Percentiles rank a stretch among this genome's conserved stretches.
These are phyloP conservation scores for Loripinus fragilis DNA, from an alignment of 2,888 invertebrate species.

Conservation along the genomic window DNA sequence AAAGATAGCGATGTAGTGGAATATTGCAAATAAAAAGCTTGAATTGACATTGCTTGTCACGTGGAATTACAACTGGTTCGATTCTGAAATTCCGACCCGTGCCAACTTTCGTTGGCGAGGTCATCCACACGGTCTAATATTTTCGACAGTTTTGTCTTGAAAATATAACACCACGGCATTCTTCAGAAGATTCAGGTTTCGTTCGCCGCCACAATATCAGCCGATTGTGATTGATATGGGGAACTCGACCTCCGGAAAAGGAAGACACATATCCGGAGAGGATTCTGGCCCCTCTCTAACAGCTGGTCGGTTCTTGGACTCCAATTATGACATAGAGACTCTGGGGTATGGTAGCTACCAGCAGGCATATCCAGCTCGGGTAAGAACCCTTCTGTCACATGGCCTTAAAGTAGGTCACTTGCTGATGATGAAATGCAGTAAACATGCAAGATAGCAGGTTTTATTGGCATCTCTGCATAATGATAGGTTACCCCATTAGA, in stretches of 20 bases:
- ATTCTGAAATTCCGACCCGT: slow-evolving; percentile 1
- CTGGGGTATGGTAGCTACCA: slow-evolving; percentile 5
- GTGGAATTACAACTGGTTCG: slow-evolving; percentile 10
- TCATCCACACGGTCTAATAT: neutral
- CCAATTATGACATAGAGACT: slow-evolving; percentile 31
- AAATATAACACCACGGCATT: slow-evolving; percentile 55
- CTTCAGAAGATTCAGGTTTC: slow-evolving; percentile 57
- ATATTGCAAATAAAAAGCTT: neutral
- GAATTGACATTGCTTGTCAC: neutral
- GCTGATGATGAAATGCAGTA: too few species aligned
- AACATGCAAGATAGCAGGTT: too few species aligned
- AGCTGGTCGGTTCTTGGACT: slow-evolving; percentile 60
- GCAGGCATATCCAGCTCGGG: neutral
- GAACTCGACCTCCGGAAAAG: slow-evolving; percentile 63
- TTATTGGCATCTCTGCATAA: too few species aligned
- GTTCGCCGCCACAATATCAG: slow-evolving; percentile 56
- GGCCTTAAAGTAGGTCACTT: slow-evolving; percentile 5
- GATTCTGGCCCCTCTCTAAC: slow-evolving; percentile 75
- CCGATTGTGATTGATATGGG: slow-evolving; percentile 66
- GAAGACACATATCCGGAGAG: slow-evolving; percentile 75
- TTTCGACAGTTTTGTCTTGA: neutral
- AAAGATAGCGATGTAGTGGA: neutral
- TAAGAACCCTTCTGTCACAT: slow-evolving; percentile 4
- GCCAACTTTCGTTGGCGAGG: slow-evolving; percentile 12
- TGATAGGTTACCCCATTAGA: too few species aligned